Conservation (phyloP, 2,113 vertebrate genomes). For the Pseudorasbora parva region DNA sequence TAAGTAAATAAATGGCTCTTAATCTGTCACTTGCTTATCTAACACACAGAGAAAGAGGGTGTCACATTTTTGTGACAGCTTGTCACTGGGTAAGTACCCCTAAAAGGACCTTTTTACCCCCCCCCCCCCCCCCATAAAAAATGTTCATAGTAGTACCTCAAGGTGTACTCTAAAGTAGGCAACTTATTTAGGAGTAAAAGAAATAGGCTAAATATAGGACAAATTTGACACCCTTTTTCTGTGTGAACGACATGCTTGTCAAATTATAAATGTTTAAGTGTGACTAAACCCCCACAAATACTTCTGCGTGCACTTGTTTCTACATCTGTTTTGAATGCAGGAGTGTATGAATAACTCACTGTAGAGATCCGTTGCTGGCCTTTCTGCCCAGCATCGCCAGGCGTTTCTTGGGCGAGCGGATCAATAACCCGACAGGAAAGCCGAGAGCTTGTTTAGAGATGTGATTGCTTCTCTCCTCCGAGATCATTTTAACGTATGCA, state of each 20-base stretch:
- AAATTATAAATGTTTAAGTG: background rate
- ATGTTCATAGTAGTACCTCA: too few relatives aligned
- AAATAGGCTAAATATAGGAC: too few relatives aligned
- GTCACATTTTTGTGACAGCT: too few relatives aligned
- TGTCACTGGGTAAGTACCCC: too few relatives aligned
- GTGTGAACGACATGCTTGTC: background rate
- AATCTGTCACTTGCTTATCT: background rate
- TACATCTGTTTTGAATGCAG: background rate
- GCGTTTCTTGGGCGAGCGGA: conserved; percentile 78
- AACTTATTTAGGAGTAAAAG: too few relatives aligned
- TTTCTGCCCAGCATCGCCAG: conserved; percentile 78
- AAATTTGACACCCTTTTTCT: too few relatives aligned
- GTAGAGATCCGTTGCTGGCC: conserved; percentile 78
- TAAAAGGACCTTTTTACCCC: too few relatives aligned
- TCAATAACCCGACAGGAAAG: conserved; percentile 76
- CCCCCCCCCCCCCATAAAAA: too few relatives aligned
- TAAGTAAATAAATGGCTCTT: background rate
- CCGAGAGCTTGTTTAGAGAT: conserved; percentile 72
- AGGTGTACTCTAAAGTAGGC: too few relatives aligned
- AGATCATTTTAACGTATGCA: conserved; percentile 66
- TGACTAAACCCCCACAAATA: background rate
- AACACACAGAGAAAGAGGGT: too few relatives aligned
- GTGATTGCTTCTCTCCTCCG: conserved; percentile 75
- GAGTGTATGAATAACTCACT: conserved; percentile 69
- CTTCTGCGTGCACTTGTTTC: background rate